Evolutionary conservation across 2,797 vertebrate genomes (phyloP).

Genomic region (Hypotaenidia philippensis): DNA sequence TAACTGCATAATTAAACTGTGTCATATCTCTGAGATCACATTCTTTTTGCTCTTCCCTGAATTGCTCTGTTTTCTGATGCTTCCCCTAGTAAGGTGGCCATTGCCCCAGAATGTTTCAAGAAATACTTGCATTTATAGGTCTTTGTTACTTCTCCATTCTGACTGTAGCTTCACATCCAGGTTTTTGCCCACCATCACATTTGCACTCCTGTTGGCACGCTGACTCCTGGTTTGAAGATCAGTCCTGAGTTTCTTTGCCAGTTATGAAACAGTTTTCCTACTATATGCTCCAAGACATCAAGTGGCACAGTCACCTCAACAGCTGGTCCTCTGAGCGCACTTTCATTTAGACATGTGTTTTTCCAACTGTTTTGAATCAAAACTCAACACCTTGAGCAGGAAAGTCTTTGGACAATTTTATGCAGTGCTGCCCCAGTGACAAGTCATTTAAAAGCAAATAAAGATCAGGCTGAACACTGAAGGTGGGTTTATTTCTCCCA

Average conservation of each 20-base stretch:
- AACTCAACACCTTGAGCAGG: background rate
- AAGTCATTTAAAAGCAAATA: slow-evolving; percentile 29
- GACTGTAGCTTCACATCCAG: background rate
- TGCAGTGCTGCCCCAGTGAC: background rate
- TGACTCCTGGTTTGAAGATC: background rate
- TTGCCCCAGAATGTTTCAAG: background rate
- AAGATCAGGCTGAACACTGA: background rate
- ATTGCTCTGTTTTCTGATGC: background rate
- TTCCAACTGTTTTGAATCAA: slow-evolving; percentile 45
- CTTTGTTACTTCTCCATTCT: background rate
- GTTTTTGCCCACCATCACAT: background rate
- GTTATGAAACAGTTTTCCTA: background rate
- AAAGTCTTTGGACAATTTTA: slow-evolving; percentile 30
- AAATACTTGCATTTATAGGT: background rate
- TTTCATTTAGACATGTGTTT: slow-evolving; percentile 28
- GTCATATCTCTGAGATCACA: background rate
- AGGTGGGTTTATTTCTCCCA: background rate
- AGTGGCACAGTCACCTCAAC: background rate
- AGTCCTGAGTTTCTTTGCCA: background rate
- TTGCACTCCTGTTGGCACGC: background rate
- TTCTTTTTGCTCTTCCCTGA: background rate
- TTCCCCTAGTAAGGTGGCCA: background rate
- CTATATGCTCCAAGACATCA: background rate
- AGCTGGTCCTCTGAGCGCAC: background rate
- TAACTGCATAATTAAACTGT: background rate